phyloP scores from a whole-genome alignment of 2,797 vertebrate genomes.

The Carduelis carduelis region DNA sequence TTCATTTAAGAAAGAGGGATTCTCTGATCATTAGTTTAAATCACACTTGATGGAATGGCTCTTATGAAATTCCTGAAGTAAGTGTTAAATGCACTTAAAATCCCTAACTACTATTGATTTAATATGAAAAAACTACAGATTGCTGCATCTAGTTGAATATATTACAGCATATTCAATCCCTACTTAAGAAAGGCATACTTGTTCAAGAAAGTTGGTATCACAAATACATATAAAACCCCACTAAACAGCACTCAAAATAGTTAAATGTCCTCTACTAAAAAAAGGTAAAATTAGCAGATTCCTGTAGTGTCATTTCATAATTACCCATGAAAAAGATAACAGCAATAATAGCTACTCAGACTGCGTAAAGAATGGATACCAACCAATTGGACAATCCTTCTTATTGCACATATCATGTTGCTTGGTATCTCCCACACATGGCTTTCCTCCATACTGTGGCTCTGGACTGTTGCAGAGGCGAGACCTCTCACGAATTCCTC shows the following conservation, averaged over 20 bases:
- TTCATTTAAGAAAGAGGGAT: neutral
- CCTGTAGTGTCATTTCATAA: neutral
- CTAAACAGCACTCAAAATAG: neutral
- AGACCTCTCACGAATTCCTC: conserved; percentile 85
- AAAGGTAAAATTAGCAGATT: neutral
- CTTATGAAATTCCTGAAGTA: neutral
- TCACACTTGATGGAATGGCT: neutral
- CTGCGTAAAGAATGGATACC: conserved; percentile 26
- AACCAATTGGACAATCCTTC: conserved; percentile 88
- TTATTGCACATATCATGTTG: conserved; percentile 89
- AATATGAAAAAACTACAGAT: neutral
- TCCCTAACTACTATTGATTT: neutral
- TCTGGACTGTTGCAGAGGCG: conserved; percentile 91
- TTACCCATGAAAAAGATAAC: neutral
- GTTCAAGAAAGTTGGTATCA: neutral
- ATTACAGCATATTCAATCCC: neutral
- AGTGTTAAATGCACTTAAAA: neutral
- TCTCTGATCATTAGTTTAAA: neutral
- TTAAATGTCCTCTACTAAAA: neutral
- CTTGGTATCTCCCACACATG: conserved; percentile 82
- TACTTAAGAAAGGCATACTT: neutral
- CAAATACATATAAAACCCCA: neutral
- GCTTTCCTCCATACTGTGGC: conserved; percentile 87
- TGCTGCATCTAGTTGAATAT: neutral
- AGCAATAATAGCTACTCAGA: neutral